Evolutionary conservation across 2,888 invertebrate species (phyloP), one percentile per base, ranked within the genome.

Genomic region (Parthenolecanium corni): DNA sequence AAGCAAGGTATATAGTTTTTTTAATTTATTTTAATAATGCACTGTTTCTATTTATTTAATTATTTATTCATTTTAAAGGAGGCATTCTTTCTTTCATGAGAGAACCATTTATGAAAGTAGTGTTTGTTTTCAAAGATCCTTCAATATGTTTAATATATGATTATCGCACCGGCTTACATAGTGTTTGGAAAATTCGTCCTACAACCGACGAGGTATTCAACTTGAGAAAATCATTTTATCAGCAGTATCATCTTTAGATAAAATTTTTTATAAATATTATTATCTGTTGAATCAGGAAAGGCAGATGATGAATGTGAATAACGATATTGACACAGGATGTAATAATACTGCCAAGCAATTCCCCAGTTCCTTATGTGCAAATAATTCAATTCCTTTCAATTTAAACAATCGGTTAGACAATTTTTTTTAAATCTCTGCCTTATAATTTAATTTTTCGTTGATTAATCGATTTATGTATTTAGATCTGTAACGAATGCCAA

Each of bases 121-220:
- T 93, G 53, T 91, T 83, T 71, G 84, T 89, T 0, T 82, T 80
- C 70, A 80, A 81, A 21, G 79, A 83, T 62, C 89, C 89, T 0
- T 90, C 92, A 68, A 78, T 95, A 52, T 83, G 89, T 65, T 76
- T 95, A 66, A 73, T 89, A 0, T 93, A 86, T 69, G 89, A 92
- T 72, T 80, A 79, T 66, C 83, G 83, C 71, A 77, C 83, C 38
- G 84, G 83, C 3, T 80, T 83, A 46, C 94, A 94, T 75, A 86
- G 88, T 11, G 79, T 92, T 2, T 92, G 89, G 78, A 83, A 80
- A 68, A 79, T 94, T 31, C 78, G 93, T 3, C 85, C 83, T 72
- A 82, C 90, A 0, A 79, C 81, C 1, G 73, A 78, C 23, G 86
- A 89, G 67, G 93, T 65, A 65, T 54, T 20, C n/a, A 16, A 18